Percentiles rank a stretch among this genome's conserved stretches.
These are phyloP conservation scores for Myotis brandtii DNA, from an alignment of 2,113 vertebrate genomes.

Conservation along the genomic window DNA sequence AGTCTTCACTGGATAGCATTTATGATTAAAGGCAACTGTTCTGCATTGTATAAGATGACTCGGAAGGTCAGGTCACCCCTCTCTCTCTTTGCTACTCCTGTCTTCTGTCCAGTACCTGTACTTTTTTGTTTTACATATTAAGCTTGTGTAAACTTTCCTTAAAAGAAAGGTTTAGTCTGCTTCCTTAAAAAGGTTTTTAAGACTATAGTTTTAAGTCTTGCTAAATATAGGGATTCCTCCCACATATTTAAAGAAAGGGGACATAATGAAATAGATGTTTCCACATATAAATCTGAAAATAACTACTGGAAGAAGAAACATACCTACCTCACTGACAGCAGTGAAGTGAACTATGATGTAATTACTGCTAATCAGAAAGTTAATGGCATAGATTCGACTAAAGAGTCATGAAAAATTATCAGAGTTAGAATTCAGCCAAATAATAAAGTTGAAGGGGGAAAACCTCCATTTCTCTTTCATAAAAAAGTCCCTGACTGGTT, in stretches of 20 bases:
- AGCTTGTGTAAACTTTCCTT: not conserved
- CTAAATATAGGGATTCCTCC: not conserved
- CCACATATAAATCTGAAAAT: not conserved
- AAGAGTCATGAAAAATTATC: not conserved
- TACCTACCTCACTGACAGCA: not conserved
- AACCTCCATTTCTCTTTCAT: not conserved
- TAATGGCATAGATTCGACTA: not conserved
- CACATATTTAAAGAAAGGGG: not conserved
- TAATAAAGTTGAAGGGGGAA: slow-evolving; percentile 22
- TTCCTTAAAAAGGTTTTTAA: slow-evolving; percentile 16
- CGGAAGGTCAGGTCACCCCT: not conserved
- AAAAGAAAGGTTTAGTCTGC: not conserved
- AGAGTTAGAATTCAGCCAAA: not conserved
- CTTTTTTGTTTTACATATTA: not conserved
- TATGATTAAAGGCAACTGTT: not conserved
- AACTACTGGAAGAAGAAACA: not conserved
- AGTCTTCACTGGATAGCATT: not conserved
- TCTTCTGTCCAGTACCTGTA: not conserved
- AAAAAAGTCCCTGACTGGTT: not conserved
- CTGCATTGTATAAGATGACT: not conserved
- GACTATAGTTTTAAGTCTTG: not conserved
- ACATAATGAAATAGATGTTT: not conserved
- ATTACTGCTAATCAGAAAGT: not conserved
- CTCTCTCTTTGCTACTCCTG: not conserved
- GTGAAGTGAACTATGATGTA: not conserved